Evolutionary conservation across 2,797 vertebrate genomes (phyloP).

Genomic region (Eremophila alpestris): DNA sequence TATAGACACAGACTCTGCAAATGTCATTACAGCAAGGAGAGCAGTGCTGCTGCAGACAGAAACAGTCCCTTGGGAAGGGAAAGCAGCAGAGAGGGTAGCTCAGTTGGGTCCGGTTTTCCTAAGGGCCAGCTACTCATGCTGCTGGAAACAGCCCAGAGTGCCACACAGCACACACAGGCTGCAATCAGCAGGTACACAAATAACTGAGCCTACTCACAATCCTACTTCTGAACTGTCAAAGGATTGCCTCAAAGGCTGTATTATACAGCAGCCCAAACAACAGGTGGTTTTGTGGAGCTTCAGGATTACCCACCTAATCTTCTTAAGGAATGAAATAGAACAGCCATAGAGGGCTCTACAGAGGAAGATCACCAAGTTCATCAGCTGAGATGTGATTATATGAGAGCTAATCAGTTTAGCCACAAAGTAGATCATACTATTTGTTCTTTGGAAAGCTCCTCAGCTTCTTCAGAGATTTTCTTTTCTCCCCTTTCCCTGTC

Average conservation of each 20-base stretch:
- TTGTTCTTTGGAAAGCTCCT: conserved; percentile 24
- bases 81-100: neutral
- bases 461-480: neutral
- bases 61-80: neutral
- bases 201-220: neutral
- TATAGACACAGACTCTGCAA: neutral
- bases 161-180: rapidly evolving
- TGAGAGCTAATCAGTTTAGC: conserved; percentile 60
- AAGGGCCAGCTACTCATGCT: neutral
- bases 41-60: neutral
- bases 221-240: neutral
- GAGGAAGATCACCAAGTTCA: conserved; percentile 43
- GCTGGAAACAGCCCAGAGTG: neutral
- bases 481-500: neutral
- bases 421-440: conserved; percentile 47
- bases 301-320: conserved; percentile 59
- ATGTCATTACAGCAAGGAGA: neutral
- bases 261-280: conserved; percentile 47
- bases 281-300: conserved; percentile 55
- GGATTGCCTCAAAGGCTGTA: conserved; percentile 22
- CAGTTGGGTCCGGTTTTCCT: neutral
- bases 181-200: neutral
- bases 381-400: conserved; percentile 52
- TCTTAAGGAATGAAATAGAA: conserved; percentile 60
- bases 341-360: conserved; percentile 6